A percentile compares a stretch with the other conserved stretches of the same genome.
Conservation (phyloP, 2,113 vertebrate genomes). For the Galbula dea region DNA sequence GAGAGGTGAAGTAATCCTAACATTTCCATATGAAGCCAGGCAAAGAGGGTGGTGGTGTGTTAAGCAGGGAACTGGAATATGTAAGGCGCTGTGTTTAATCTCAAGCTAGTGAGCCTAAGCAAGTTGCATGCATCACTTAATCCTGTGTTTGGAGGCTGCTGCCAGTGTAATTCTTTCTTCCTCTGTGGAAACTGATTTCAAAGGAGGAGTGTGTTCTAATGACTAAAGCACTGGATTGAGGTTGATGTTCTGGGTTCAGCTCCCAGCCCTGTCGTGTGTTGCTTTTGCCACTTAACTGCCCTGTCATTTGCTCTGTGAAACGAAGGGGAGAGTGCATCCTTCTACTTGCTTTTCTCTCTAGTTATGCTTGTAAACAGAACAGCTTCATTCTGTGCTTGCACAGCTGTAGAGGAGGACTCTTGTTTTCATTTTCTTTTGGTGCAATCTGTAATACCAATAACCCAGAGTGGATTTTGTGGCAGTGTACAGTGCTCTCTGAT, state of each 20-base stretch:
- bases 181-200: background rate
- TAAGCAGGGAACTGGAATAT: background rate
- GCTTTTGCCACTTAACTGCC: background rate
- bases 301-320: background rate
- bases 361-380: background rate
- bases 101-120: background rate
- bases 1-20: slow-evolving; percentile 76
- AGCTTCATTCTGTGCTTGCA: background rate
- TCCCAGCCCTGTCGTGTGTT: background rate
- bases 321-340: background rate
- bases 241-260: background rate
- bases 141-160: background rate
- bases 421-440: background rate
- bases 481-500: background rate
- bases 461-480: background rate
- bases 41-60: background rate
- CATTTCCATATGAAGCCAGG: background rate
- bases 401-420: background rate
- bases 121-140: background rate
- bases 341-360: background rate
- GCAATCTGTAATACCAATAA: background rate
- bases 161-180: background rate
- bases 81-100: background rate
- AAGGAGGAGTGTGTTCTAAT: background rate
- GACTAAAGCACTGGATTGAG: background rate